These are phyloP conservation scores for Oligia strigilis DNA, from an alignment of 2,888 invertebrate genomes.

Conservation along the genomic window DNA sequence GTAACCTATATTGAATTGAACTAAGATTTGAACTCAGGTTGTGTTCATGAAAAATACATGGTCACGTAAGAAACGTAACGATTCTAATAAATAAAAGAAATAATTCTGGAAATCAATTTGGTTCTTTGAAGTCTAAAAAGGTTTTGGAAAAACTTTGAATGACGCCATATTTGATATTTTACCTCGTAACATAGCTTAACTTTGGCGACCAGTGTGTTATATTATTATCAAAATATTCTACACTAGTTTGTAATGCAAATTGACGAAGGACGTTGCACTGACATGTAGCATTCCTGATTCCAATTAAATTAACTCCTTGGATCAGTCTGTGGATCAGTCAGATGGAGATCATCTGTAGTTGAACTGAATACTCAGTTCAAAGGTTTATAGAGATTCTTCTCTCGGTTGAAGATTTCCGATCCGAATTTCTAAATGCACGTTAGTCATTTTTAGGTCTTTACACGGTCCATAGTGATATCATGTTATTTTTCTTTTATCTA, in stretches of 20 bases:
- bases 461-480: background rate
- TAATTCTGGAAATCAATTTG: background rate
- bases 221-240: background rate
- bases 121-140: background rate
- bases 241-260: slow-evolving; percentile 26
- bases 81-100: background rate
- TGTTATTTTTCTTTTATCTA: too few relatives aligned
- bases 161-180: background rate
- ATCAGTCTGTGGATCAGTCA: background rate
- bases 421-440: background rate
- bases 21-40: background rate
- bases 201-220: background rate
- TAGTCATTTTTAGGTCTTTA: background rate
- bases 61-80: background rate
- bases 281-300: background rate
- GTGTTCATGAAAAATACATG: background rate
- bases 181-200: background rate
- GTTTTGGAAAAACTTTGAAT: background rate
- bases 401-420: background rate
- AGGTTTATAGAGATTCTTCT: background rate
- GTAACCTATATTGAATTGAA: background rate
- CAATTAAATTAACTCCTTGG: slow-evolving; percentile 17
- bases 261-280: slow-evolving; percentile 8
- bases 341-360: too few relatives aligned
- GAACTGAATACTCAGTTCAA: too few relatives aligned